Base-by-base conservation (phyloP, 1,140 invertebrate species). In the Stegodyphus dumicola region DNA sequence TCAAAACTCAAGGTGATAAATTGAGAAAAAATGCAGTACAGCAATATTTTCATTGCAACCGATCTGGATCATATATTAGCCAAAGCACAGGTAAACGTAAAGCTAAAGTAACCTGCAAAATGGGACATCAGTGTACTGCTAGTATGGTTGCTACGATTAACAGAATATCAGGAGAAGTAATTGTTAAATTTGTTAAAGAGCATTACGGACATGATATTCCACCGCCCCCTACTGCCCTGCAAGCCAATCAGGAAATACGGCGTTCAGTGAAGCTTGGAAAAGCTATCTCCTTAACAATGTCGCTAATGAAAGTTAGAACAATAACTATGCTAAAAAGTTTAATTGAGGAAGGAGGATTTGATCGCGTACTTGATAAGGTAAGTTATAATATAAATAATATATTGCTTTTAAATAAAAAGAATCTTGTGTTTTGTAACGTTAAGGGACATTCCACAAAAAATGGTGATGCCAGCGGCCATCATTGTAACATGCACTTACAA, bases 341-440 rank as follows among this genome's bases (percentile, higher is more conserved):
- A 77, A 83, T 87, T 48, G 86, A 83, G 48, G 70, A 77, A 66
- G 75, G 75, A 49, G 89, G 90, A 66, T 92, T 91, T 86, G 92
- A 91, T 71, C 88, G 88, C 13, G 90, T 92, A 75, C 88, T 93
- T 48, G 90, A 92, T 87, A 92, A 92, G 88, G 93, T 93, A 87
- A 90, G 88, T 86, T 75, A 53, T 64, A 51, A 48, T 10, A 49
- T 60, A 48, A 49, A 84, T 66, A 49, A 84, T 66, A 75, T 73
- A 10, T n/a, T 56, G 6, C 7, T 73, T 73, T 69, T 51, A 7
- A 65, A 33, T 65, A 64, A 6, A 13, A 51, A 10, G 9, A 60
- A 10, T 10, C 56, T 15, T 15, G 15, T 10, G 15, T 60, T 60
- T 60, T 51, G 11, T 48, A 11, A 6, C 69, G 17, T 74, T 74